Evolutionary conservation across 2,113 vertebrate genomes (phyloP), one percentile per base, ranked within the genome.

Genomic region (Agapornis roseicollis): DNA sequence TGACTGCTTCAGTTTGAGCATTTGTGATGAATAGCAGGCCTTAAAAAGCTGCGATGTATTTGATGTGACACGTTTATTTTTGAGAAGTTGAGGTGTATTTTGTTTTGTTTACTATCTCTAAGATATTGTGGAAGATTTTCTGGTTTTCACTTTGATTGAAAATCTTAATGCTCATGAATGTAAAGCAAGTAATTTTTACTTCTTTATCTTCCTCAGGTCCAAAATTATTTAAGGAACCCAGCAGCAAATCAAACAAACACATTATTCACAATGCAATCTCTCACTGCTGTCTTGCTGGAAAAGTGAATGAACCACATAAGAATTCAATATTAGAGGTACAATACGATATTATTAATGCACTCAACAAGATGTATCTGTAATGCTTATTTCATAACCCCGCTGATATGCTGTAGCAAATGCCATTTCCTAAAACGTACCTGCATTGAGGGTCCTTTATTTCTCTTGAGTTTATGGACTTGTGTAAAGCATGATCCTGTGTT

Each of bases 201-300:
- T 50, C 3, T 44, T 56, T 70, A 1, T 84, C 19, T 95, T 73
- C 56, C 76, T 49, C 47, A 99, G 99, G 99, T 92, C 99, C 99
- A 31, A 99, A 98, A 97, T 98, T 99, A 60, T 99, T 99, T 90
- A 99, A 99, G 96, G 99, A 99, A 52, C 99, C 99, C 25, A 99
- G 99, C 76, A 99, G 99, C 91, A 99, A 99, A 83, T 99, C 99
- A 33, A 99, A 99, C 98, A 99, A 99, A 64, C 98, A 98, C 1
- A 99, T 99, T 72, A 99, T 99, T 82, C 99, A 99, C 96, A 99
- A 99, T 2, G 99, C 99, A 61, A 98, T 99, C 13, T 98, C 99
- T 50, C 99, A 99, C 89, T 99, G 99, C 98, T 99, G 99, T 89
- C 98, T 99, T 78, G 99, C 99, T 17, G 99, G 99, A 37, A 99